Conservation (phyloP, 92 coral and sea anemone species). For the Plumapathes pennacea region DNA sequence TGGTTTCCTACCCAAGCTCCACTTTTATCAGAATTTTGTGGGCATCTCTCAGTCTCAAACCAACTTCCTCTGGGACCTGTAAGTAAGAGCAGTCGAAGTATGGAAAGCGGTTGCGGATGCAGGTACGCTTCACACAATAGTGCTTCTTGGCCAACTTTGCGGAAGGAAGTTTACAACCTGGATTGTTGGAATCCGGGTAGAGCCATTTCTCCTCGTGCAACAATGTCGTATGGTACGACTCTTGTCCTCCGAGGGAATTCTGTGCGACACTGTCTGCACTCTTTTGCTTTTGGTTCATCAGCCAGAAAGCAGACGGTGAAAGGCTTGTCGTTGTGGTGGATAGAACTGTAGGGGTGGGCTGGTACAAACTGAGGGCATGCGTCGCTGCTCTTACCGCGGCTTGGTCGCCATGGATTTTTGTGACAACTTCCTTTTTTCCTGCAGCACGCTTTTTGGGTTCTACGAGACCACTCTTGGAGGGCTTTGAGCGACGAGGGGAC, state of each 20-base stretch:
- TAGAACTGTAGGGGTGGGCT: conserved; percentile 1
- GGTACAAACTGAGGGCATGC: neutral
- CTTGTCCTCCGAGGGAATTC: conserved; percentile 29
- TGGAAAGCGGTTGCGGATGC: conserved; percentile 26
- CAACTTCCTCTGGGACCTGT: conserved; percentile 21
- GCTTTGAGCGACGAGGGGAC: conserved; percentile 10
- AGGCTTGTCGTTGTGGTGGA: conserved; percentile 47
- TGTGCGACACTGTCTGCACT: conserved; percentile 31
- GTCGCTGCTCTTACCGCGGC: conserved; percentile 1
- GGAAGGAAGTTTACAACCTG: conserved; percentile 28
- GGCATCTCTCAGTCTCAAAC: conserved; percentile 5
- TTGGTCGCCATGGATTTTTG: conserved; percentile 45
- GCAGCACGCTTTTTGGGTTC: conserved; percentile 29
- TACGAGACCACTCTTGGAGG: conserved; percentile 35
- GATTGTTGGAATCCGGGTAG: conserved; percentile 25
- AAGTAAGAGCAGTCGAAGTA: conserved; percentile 13
- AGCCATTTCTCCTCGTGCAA: conserved; percentile 44
- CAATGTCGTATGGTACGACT: conserved; percentile 21
- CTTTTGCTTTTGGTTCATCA: conserved; percentile 33
- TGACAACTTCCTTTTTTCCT: conserved; percentile 37
- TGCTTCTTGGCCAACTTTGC: conserved; percentile 25
- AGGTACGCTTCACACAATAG: conserved; percentile 27
- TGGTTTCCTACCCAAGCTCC: no score
- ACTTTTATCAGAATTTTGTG: neutral
- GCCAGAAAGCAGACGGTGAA: conserved; percentile 4